Base-by-base conservation (phyloP, 2,113 vertebrate species). In the Xenopus borealis region DNA sequence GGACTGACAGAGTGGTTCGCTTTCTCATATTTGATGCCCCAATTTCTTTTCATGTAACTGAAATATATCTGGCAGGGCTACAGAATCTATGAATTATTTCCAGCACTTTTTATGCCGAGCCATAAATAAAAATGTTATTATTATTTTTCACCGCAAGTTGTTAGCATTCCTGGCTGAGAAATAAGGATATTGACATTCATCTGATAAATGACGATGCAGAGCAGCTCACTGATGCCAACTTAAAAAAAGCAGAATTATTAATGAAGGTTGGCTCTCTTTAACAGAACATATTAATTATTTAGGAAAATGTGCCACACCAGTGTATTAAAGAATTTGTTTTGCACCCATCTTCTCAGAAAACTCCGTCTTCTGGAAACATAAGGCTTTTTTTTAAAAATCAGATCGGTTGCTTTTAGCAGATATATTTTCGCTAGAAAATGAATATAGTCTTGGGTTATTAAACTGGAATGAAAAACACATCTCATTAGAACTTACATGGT, bases 391-490 rank as follows among this genome's bases (percentile, higher is more conserved):
- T 83, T 83, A 27, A 27, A 89, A 89, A 82, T 84, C 86, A 86
- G 86, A 90, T 92, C 91, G 88, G 91, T 89, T 86, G 81, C 85
- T 89, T 86, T 89, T 81, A 68, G 82, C 89, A 79, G 89, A 91
- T 93, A 91, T 92, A 90, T 92, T 90, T 91, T 89, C 17, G 88
- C 83, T 82, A 81, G 87, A 91, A 90, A 89, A 93, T 91, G 90
- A 90, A 93, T 93, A 91, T 88, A 91, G 91, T 91, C 90, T 91
- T 90, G 88, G 90, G 90, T 91, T 92, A 93, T 93, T 93, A 92
- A 92, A 91, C 89, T 90, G 90, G 88, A 92, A 93, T 92, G 89
- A 92, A 93, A 93, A 93, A 92, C 90, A 92, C 89, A 92, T 91
- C 89, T 93, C 91, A 91, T 93, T 92, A 91, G 89, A 90, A 91